Evolutionary conservation across 2,113 vertebrate genomes (phyloP), one percentile per base, ranked within the genome.

Genomic region (Rhegmatorhina hoffmannsi): DNA sequence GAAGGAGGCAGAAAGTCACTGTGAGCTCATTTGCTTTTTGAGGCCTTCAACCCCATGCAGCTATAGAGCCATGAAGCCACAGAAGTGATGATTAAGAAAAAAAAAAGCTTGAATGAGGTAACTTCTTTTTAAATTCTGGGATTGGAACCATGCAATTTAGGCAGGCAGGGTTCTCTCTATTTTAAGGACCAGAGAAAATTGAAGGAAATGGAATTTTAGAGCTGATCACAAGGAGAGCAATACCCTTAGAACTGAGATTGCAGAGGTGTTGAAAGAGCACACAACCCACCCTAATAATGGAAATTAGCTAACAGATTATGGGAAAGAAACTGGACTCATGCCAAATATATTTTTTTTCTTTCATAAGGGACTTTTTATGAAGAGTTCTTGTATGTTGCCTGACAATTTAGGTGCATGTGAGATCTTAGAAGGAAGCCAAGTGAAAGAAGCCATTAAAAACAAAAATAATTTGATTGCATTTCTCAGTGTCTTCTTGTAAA

Each of bases 161-260:
- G 18, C 82, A 90, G 47, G 17, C 64, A 74, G 38, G 14, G 26
- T 85, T 95, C 50, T 38, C 19, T 59, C 83, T 85, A 23, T 85
- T 91, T 94, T 94, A 85, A 79, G 82, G 46, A 89, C 67, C 82
- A 69, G 55, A 80, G 75, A 90, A 82, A 91, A 77, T 92, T 1
- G 3, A 52, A 90, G 82, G 75, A 92, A 95, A 77, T 93, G 18
- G 10, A 43, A 66, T 85, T 85, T 50, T 53, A 50, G 29, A 36
- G 17, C 76, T 89, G 67, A 68, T 94, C 40, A 55, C 10, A 6
- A 80, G 50, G 50, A 84, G 50, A 67, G 46, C 33, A 43, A 2
- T 84, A 52, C 62, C 38, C 21, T 67, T 49, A 76, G 55, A 80
- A 80, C 3, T 67, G 82, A 80, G 43, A 74, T 69, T 80, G 46